Evolutionary conservation across 2,113 vertebrate genomes (phyloP).

Genomic region (Gulo gulo): DNA sequence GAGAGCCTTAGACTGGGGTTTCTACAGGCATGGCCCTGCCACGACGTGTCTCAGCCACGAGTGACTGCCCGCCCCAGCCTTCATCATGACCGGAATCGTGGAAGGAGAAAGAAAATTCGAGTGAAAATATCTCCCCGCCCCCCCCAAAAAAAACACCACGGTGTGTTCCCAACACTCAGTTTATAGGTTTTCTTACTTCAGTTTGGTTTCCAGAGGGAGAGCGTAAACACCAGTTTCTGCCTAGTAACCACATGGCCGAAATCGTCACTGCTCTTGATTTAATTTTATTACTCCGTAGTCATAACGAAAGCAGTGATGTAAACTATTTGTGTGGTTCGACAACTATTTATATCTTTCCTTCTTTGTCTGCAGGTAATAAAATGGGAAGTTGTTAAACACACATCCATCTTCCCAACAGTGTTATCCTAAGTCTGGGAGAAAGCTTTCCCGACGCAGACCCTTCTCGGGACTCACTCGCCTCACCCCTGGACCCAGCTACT

Average conservation of each 20-base stretch:
- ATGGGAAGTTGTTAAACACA: constrained; percentile 60
- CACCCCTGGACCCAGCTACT: background rate
- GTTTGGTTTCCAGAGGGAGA: constrained; percentile 58
- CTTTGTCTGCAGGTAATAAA: constrained; percentile 74
- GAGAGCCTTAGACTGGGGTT: background rate
- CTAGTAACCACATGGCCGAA: constrained; percentile 50
- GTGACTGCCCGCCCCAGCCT: background rate
- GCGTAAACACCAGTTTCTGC: constrained; percentile 53
- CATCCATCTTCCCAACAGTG: constrained; percentile 58
- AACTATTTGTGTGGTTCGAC: constrained; percentile 52
- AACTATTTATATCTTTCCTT: constrained; percentile 66
- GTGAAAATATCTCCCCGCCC: background rate
- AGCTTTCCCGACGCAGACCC: constrained; percentile 18
- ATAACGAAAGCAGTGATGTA: constrained; percentile 59
- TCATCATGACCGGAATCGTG: background rate
- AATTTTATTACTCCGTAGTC: constrained; percentile 66
- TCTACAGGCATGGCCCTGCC: background rate
- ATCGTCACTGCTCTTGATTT: constrained; percentile 50
- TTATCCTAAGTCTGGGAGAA: constrained; percentile 51
- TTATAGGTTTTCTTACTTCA: constrained; percentile 53
- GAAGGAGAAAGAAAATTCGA: background rate
- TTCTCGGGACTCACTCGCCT: background rate
- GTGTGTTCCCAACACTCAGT: background rate
- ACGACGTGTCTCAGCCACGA: background rate
- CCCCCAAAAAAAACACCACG: background rate